Evolutionary conservation across 2,888 invertebrate species (phyloP), one percentile per base, ranked within the genome.

Genomic region (Eretmocerus hayati): DNA sequence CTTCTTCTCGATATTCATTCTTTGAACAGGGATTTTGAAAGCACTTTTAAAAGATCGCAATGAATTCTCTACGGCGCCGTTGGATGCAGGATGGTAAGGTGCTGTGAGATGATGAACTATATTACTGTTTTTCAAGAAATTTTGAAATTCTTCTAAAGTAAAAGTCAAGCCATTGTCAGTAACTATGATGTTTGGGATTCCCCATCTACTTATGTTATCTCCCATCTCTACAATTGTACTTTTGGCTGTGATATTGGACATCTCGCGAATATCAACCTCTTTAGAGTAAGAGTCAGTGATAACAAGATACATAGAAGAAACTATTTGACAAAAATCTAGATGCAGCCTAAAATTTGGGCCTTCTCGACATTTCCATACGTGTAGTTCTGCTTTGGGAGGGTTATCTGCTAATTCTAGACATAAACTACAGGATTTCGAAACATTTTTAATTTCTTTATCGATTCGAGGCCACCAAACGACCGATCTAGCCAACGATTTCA

Each of bases 401-500:
- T 57, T 49, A 20, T 42, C 22, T 11, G 35, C 47, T 8, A 31
- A 31, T 32, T 44, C 42, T n/a, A 46, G 15, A 32, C 54, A 56
- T 3, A 44, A 5, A 8, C 36, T n/a, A 18, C 53, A 56, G 9
- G 41, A n/a, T 32, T 42, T 48, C 15, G 31, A n/a, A 4, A 46
- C 3, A 4, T 23, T 36, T 23, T 55, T 49, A 20, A 56, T 52
- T 0, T 52, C 38, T 5, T 26, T 45, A 40, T 61, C 58, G 13
- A 59, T 54, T 20, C 45, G 37, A 35, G 48, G 49, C 59, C 58
- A 61, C 43, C 55, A 57, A 6, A 56, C 46, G 33, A 55, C 55
- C 4, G 50, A 49, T 40, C 59, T 40, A 15, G 59, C 58, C 6
- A 58, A 18, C 26, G 50, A 36, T 47, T 61, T 60, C 53, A 58